Base-by-base conservation (phyloP, 2,888 invertebrate genomes). In the Hydrotaea diabolus region DNA sequence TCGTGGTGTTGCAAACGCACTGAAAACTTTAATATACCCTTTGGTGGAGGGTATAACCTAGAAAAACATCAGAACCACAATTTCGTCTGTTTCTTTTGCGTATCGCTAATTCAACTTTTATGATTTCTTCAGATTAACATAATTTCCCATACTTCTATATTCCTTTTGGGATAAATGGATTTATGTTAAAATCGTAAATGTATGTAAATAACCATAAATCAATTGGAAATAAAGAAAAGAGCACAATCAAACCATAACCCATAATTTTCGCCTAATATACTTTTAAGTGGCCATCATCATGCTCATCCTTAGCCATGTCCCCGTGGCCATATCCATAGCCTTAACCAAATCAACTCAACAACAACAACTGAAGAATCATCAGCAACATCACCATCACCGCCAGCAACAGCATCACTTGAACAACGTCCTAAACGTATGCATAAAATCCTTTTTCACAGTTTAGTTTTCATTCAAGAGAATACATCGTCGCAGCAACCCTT, bases 181-280 rank as follows among this genome's bases (percentile, higher is more conserved):
- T 72, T 55, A n/a, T 73, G 21, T 13, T 11, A 71, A 77, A 81
- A 76, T 36, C 81, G 66, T 85, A 79, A 85, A 79, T 69, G 73
- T 82, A 76, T 85, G 85, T 76, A 77, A 79, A 85, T 78, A 82
- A 85, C 79, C 84, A 82, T 83, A 86, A 81, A 86, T 79, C 85
- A 83, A 79, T 83, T 62, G 69, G 53, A 66, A 39, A 73, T 73
- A 66, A 83, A 77, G 53, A 74, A 71, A 11, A 39, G 39, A 43
- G 73, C 53, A 23, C 43, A 77, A 82, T 77, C 53, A 62, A 80
- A 80, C 55, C 85, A 77, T 81, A 86, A 85, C 86, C 82, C 80
- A 85, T 83, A 85, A 80, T 85, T 82, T 85, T 82, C 81, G 77
- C 81, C 82, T 85, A 85, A 85, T 82, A 85, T 75, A 85, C 79